Conservation (phyloP, 2,888 invertebrate genomes). For the Marasmarcha lunaedactyla region DNA sequence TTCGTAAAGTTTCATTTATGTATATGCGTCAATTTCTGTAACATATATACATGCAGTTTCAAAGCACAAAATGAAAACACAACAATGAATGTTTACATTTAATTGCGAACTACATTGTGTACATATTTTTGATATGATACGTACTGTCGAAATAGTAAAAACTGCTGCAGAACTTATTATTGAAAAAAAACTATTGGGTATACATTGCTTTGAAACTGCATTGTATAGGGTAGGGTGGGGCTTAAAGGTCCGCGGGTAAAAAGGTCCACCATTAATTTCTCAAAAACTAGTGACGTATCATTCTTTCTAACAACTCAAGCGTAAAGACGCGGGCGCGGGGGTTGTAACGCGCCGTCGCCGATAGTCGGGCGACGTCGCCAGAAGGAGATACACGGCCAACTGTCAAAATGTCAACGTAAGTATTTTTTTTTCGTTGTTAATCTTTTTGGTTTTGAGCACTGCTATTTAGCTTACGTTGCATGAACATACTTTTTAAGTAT, state of each 20-base stretch:
- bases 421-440: slow-evolving; percentile 4
- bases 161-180: no score
- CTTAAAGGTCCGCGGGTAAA: slow-evolving; percentile 1
- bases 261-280: slow-evolving; percentile 4
- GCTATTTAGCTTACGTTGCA: slow-evolving; percentile 2
- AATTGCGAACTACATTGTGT: no score
- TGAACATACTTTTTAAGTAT: slow-evolving; percentile 4
- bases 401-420: slow-evolving; percentile 7
- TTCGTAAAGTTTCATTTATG: no score
- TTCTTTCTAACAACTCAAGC: background rate
- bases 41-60: no score
- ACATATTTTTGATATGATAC: no score
- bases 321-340: slow-evolving; percentile 4
- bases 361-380: background rate
- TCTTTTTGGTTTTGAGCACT: slow-evolving; percentile 6
- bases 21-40: no score
- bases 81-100: no score
- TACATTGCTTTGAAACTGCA: no score
- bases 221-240: slow-evolving; percentile 5
- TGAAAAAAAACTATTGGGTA: no score
- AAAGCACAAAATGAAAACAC: no score
- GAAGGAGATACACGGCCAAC: background rate
- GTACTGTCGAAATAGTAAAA: no score
- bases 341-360: slow-evolving; percentile 2
- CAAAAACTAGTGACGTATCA: slow-evolving; percentile 2